Base-by-base conservation (phyloP, 2,113 vertebrate species). In the Hippotragus niger region DNA sequence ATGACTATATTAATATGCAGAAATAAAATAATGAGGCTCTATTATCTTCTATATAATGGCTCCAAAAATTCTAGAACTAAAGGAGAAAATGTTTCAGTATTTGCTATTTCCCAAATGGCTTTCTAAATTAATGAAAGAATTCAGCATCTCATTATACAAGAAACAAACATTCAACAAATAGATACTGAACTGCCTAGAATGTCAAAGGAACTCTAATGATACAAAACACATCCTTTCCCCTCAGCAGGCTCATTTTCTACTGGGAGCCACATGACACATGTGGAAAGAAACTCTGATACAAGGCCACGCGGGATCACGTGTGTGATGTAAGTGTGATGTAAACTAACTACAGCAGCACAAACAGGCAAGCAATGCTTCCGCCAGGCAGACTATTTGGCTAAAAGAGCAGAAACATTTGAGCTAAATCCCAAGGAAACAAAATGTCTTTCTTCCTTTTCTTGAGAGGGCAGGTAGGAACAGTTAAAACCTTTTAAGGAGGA, bases 41-140 rank as follows among this genome's bases (percentile, higher is more conserved):
- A 96, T 62, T 60, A 81, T 36, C 64, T 50, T 85, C 84, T 57
- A 60, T 33, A 94, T 15, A 88, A 94, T 53, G 67, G 27, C 40
- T 58, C 52, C 57, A 17, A 76, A 90, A 96, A 47, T 33, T 92
- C 53, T 91, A 82, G 90, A 96, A 84, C 55, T 93, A 91, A 81
- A 94, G 53, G 40, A 81, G 90, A 57, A 55, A 94, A 57, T 36
- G 4, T 55, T 40, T 87, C 62, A 50, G 40, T 31, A 76, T 45
- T 57, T 92, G 33, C 47, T 76, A 93, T 15, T 94, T 88, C 55
- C 88, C 83, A 94, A 47, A 0, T 82, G 25, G 53, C 81, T 76
- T 91, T 88, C 90, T 67, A 85, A 80, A 88, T 52, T 88, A 93
- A 91, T 87, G n/a, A 95, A 83, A 83, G 67, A 85, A 89, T 36